A percentile compares a stretch with the other conserved stretches of the same genome.
Conservation (phyloP, 2,797 vertebrate genomes). For the Sarcophilus harrisii region DNA sequence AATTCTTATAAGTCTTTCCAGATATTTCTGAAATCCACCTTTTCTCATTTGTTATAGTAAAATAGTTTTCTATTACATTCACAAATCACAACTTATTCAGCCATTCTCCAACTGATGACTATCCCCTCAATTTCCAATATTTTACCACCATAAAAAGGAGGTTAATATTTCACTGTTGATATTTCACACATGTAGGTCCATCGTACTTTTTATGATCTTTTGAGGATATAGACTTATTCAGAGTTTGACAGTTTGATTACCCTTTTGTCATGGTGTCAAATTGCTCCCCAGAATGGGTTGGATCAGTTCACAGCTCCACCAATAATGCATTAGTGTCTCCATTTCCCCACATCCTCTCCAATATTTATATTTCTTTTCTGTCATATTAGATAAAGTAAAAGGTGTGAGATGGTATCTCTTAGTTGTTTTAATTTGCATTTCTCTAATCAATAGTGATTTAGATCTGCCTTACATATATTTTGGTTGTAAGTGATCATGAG, state of each 20-base stretch:
- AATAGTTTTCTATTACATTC: not conserved
- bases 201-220: not conserved
- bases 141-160: not conserved
- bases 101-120: not conserved
- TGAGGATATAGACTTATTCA: not conserved
- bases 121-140: not conserved
- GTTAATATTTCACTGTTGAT: not conserved
- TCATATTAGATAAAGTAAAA: not conserved
- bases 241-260: not conserved
- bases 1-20: not conserved
- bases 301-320: not conserved
- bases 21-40: not conserved
- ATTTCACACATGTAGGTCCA: not conserved
- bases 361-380: not conserved
- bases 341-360: not conserved
- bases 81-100: not conserved
- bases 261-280: not conserved
- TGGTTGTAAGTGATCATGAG: not conserved
- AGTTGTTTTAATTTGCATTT: not conserved
- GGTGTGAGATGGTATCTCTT: not conserved
- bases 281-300: not conserved
- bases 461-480: not conserved
- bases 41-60: not conserved
- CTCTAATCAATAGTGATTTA: not conserved
- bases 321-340: not conserved